A percentile compares a stretch with the other conserved stretches of the same genome.
phyloP scores from a whole-genome alignment of 2,797 vertebrate species.

The Babyrousa celebensis region DNA sequence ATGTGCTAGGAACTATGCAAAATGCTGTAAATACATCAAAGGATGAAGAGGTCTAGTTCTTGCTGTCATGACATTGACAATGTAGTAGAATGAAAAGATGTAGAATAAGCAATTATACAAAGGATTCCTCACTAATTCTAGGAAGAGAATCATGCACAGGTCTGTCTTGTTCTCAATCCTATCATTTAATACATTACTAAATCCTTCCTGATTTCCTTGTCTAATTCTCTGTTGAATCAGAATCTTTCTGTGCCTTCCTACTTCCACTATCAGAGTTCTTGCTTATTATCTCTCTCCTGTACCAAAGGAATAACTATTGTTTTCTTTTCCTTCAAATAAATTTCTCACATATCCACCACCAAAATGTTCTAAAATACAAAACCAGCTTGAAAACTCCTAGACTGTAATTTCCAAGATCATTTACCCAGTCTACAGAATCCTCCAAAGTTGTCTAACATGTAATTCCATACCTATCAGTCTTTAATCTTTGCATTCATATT shows the following conservation, averaged over 20 bases:
- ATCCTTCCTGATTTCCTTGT: not conserved
- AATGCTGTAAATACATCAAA: not conserved
- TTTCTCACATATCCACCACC: not conserved
- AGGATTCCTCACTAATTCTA: not conserved
- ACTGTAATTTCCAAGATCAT: not conserved
- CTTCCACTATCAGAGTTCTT: not conserved
- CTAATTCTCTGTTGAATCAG: not conserved
- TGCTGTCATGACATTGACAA: not conserved
- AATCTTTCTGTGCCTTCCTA: not conserved
- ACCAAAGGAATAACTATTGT: not conserved
- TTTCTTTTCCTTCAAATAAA: constrained; percentile 18
- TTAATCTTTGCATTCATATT: not conserved
- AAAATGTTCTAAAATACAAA: constrained; percentile 26
- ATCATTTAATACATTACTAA: not conserved
- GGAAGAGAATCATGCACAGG: not conserved
- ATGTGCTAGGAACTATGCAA: not conserved
- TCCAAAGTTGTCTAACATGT: too few species aligned
- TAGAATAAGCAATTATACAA: not conserved
- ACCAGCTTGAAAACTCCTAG: not conserved
- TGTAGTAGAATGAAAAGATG: not conserved
- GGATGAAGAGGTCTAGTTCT: not conserved
- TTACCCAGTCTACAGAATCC: not conserved
- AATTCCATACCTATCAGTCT: not conserved
- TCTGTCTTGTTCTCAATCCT: not conserved
- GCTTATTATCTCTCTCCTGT: not conserved